Evolutionary conservation across 2,888 invertebrate genomes (phyloP), one percentile per base, ranked within the genome.

Genomic region (Molorchus minor): DNA sequence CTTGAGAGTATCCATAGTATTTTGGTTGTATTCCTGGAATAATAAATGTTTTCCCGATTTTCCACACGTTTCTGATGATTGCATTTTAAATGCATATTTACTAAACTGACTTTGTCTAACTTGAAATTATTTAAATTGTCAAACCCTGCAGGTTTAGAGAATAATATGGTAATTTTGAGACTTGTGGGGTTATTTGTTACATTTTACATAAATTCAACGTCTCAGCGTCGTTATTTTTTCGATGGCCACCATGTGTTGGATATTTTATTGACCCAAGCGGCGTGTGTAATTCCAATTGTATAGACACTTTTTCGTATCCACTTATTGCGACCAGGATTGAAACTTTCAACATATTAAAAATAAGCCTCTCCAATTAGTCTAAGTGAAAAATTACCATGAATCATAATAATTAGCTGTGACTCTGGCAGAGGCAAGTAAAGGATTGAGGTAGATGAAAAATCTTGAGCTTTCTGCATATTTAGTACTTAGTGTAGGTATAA

Each of bases 261-360:
- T 3, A 10, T 3, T 3, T 3, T 25, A 33, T 33, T 12, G 33
- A 33, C 12, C n/a, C n/a, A 8, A 8, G 25, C 12, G 10, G 3
- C 33, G 12, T 25, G 25, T 8, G 33, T 25, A 25, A 25, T 25
- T 25, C 25, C 25, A 5, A 8, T 4, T 8, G 5, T 25, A 25
- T 25, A 25, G 25, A 25, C 8, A 25, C 25, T 25, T 25, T 25
- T 25, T 25, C 25, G 8, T 25, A 4, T 8, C 8, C 8, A 25
- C 3, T 12, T 5, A 33, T 33, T n/a, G 12, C 12, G 33, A n/a
- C 33, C 33, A 10, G 12, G 33, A 33, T 43, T 25, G 25, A 21
- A 43, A 43, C 43, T 43, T 43, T 43, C 43, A 43, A 20, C 43
- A 43, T 43, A 41, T 20, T 20, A 41, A 20, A 13, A 7, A 15